Evolutionary conservation across 2,113 vertebrate genomes (phyloP), one percentile per base, ranked within the genome.

Genomic region (Ancistrus triradiatus): DNA sequence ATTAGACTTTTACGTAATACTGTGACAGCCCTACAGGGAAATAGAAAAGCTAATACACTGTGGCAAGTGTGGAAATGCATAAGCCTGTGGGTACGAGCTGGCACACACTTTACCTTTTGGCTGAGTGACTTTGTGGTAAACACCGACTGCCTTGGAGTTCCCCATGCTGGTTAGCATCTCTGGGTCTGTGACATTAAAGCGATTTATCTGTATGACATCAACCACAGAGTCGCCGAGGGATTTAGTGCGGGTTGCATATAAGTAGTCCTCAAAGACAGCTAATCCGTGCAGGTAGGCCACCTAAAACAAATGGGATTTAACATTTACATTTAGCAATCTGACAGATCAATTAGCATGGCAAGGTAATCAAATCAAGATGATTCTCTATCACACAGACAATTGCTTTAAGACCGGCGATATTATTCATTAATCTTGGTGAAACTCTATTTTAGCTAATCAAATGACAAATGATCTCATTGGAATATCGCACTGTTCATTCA

Each of bases 201-300:
- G 85, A 73, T 95, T 91, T 83, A 98, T 93, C 74, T 58, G 86
- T 69, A 95, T 75, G 66, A 99, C 70, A 69, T 85, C 90, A 68
- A 86, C 44, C 49, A 77, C 70, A 44, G 70, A 75, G 64, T 70
- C 85, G 66, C 68, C 77, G 55, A 79, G 80, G 21, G 79, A 85
- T 70, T 92, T 91, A 14, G 89, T 84, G 80, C 84, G 87, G 37
- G 87, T 81, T 58, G 91, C 90, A 72, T 97, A 99, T 43, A 99
- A 86, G 79, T 91, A 94, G 77, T 92, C 90, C 82, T 99, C 95
- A 86, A 98, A 99, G 40, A 95, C 74, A 61, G 93, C 84, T 83
- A 99, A 87, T 42, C 91, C 83, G 82, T 89, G 87, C 51, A 99
- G 84, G 78, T 93, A 88, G 42, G 85, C 92, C 66, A 95, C 87